phyloP scores from a whole-genome alignment of 2,113 vertebrate species.

The Acinonyx jubatus region DNA sequence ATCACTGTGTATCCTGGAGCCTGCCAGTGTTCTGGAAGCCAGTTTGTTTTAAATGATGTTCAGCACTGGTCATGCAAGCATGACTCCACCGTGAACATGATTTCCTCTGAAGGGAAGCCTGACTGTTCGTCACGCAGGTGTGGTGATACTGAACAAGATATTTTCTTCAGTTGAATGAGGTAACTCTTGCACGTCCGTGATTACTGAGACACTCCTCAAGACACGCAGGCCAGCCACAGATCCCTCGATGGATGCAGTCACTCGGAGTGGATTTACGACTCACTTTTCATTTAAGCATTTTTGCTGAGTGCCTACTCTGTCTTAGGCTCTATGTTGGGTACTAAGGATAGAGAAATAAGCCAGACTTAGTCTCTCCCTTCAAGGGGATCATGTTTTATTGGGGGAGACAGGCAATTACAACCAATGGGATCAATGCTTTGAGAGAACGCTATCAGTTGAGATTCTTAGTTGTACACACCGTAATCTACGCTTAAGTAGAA shows the following conservation, averaged over 20 bases:
- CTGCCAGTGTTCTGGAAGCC: not conserved
- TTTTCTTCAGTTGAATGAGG: conserved; percentile 35
- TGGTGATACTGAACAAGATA: not conserved
- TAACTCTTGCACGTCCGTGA: not conserved
- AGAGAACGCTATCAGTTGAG: not conserved
- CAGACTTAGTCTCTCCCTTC: not conserved
- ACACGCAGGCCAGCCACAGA: not conserved
- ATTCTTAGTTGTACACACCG: not conserved
- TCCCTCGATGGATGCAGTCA: not conserved
- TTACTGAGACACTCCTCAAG: conserved; percentile 4
- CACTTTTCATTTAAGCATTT: conserved; percentile 38
- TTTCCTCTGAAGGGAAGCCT: not conserved
- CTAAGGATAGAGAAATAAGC: not conserved
- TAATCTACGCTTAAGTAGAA: not conserved
- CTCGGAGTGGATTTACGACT: conserved; percentile 19
- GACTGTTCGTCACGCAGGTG: not conserved
- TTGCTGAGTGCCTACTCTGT: not conserved
- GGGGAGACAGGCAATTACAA: not conserved
- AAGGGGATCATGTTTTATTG: not conserved
- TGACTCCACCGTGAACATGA: not conserved
- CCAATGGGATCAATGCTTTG: not conserved
- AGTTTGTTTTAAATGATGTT: conserved; percentile 32
- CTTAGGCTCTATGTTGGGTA: not conserved
- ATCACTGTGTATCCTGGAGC: not conserved
- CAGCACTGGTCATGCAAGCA: not conserved